These are phyloP conservation scores for Anthonomus grandis DNA, from an alignment of 1,140 invertebrate genomes.

Conservation along the genomic window DNA sequence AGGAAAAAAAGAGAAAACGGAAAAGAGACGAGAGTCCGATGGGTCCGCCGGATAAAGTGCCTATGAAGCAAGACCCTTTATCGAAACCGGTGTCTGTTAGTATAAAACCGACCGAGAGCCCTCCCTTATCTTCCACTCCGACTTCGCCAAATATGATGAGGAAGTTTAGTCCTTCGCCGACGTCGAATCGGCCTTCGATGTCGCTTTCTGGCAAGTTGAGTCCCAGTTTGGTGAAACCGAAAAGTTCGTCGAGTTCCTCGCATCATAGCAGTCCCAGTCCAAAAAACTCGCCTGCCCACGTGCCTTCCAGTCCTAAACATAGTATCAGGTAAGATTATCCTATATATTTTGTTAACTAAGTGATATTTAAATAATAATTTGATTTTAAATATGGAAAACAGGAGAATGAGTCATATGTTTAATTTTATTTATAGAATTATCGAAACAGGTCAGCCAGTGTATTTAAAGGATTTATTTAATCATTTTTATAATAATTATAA, in stretches of 20 bases:
- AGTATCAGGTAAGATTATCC: too few species aligned
- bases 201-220: conserved; percentile 53
- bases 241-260: conserved; percentile 56
- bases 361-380: too few species aligned
- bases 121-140: conserved; percentile 56
- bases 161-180: conserved; percentile 68
- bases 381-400: too few species aligned
- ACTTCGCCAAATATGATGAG: conserved; percentile 62
- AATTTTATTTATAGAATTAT: too few species aligned
- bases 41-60: conserved; percentile 80
- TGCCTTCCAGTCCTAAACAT: conserved; percentile 65
- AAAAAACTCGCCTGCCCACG: conserved; percentile 70
- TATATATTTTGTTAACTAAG: too few species aligned
- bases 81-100: conserved; percentile 70
- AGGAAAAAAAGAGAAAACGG: conserved; percentile 73
- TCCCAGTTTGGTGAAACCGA: conserved; percentile 56
- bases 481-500: too few species aligned
- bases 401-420: too few species aligned
- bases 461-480: too few species aligned
- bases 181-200: conserved; percentile 53
- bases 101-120: conserved; percentile 68
- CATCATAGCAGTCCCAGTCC: conserved; percentile 71
- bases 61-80: conserved; percentile 66
- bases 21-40: conserved; percentile 75
- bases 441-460: too few species aligned